Percentiles rank a stretch among this genome's conserved stretches.
These are phyloP conservation scores for Lathamus discolor DNA, from an alignment of 2,113 vertebrate genomes.

Conservation along the genomic window DNA sequence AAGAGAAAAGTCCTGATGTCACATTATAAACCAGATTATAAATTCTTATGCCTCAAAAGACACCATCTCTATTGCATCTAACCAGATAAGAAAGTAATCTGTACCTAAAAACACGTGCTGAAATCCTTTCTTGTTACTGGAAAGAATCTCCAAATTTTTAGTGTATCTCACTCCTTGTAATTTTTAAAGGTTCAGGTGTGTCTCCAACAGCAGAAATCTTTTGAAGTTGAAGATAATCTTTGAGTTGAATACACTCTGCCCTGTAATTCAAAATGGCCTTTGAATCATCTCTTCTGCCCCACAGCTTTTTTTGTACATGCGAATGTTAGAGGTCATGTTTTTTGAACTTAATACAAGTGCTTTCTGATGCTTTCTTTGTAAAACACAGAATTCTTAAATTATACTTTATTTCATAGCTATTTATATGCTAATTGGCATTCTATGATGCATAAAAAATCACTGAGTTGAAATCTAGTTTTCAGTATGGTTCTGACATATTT, in stretches of 20 bases:
- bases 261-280: not conserved
- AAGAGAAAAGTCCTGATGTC: not conserved
- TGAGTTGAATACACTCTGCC: not conserved
- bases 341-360: constrained; percentile 52
- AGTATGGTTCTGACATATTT: constrained; percentile 62
- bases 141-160: not conserved
- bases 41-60: not conserved
- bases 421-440: constrained; percentile 67
- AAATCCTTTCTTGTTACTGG: not conserved
- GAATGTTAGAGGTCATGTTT: constrained; percentile 19
- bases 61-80: not conserved
- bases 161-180: not conserved
- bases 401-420: constrained; percentile 70
- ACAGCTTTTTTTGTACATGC: not conserved
- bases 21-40: not conserved
- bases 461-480: constrained; percentile 63
- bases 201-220: not conserved
- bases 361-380: constrained; percentile 44
- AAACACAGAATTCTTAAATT: constrained; percentile 64
- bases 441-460: constrained; percentile 69
- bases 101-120: not conserved
- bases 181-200: not conserved
- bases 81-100: not conserved
- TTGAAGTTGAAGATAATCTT: not conserved
- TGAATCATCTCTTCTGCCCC: not conserved